Conservation (phyloP, 2,113 vertebrate genomes). For the Oxyura jamaicensis region DNA sequence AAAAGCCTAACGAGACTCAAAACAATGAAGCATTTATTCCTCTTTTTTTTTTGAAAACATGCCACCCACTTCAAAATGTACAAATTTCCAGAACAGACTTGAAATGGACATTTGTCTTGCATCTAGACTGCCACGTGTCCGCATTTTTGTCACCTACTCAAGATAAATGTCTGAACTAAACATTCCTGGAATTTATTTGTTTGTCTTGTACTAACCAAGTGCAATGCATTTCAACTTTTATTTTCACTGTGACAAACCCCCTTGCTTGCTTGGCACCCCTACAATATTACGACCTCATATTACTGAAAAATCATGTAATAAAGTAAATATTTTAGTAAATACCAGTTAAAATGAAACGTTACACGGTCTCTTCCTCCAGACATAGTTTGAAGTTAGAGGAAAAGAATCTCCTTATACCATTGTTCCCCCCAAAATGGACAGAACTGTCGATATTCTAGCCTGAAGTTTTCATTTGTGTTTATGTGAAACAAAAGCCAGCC, state of each 20-base stretch:
- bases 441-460: background rate
- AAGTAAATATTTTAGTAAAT: constrained; percentile 9
- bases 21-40: constrained; percentile 56
- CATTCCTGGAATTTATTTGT: constrained; percentile 44
- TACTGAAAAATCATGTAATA: background rate
- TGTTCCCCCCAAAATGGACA: background rate
- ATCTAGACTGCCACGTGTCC: constrained; percentile 64
- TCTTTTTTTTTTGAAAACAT: constrained; percentile 51
- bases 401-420: background rate
- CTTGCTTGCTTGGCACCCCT: background rate
- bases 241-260: background rate
- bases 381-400: background rate
- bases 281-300: background rate
- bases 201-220: constrained; percentile 20
- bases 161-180: constrained; percentile 70
- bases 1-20: constrained; percentile 10
- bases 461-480: background rate
- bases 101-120: constrained; percentile 57
- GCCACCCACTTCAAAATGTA: constrained; percentile 66
- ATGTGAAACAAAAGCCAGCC: background rate
- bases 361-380: background rate
- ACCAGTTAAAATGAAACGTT: background rate
- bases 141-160: constrained; percentile 74
- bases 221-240: background rate
- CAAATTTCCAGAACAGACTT: constrained; percentile 61